These are phyloP conservation scores for Ciona savignyi DNA, from an alignment of 23 tunicate species.

Conservation along the genomic window DNA sequence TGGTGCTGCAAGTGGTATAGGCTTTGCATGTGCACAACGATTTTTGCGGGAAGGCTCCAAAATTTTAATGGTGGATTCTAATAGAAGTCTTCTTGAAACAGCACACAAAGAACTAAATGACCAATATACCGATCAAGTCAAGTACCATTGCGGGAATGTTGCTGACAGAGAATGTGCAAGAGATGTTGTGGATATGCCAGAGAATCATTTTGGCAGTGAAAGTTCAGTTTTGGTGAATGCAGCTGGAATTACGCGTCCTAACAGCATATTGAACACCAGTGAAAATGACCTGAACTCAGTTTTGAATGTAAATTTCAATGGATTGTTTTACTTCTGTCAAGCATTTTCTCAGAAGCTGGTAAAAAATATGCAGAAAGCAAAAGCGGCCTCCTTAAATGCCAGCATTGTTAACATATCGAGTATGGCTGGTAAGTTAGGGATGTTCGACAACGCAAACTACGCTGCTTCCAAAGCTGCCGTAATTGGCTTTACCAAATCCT, in stretches of 20 bases:
- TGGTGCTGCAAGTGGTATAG: slow-evolving; percentile 78
- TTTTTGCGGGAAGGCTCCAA: slow-evolving; percentile 64
- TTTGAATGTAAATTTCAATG: background rate
- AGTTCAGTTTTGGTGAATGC: slow-evolving; percentile 23
- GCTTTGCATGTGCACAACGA: slow-evolving; percentile 31
- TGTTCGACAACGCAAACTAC: slow-evolving; percentile 41
- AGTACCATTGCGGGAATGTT: slow-evolving; percentile 6
- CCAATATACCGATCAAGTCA: background rate
- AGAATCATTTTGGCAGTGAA: background rate
- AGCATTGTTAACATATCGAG: slow-evolving; percentile 62
- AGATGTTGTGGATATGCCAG: background rate
- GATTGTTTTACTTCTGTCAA: slow-evolving; percentile 4
- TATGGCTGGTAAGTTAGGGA: slow-evolving; percentile 64
- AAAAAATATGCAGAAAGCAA: background rate
- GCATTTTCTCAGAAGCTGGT: background rate
- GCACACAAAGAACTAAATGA: slow-evolving; percentile 5
- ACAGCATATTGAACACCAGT: background rate
- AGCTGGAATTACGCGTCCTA: slow-evolving; percentile 30
- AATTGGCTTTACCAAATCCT: slow-evolving; percentile 55
- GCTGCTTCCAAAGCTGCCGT: slow-evolving; percentile 74
- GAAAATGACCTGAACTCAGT: background rate
- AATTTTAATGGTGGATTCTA: slow-evolving; percentile 40
- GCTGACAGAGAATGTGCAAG: background rate
- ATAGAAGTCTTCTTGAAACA: slow-evolving; percentile 9
- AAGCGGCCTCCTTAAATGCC: slow-evolving; percentile 1